Conservation (phyloP, 2,113 vertebrate genomes). For the Campylomormyrus tamandua region DNA sequence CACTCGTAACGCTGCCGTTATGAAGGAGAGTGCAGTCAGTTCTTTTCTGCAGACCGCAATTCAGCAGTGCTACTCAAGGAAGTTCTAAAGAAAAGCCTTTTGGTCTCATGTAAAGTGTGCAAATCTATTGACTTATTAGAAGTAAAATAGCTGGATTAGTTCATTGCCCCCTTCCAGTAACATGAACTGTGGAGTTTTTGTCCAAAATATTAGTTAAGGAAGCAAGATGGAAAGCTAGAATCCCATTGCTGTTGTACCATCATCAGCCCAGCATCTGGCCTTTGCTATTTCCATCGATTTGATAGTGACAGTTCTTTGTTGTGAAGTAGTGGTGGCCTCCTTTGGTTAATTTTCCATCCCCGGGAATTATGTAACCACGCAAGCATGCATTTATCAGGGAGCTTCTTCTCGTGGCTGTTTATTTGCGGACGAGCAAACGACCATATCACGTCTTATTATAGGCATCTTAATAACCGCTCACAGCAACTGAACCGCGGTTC, state of each 20-base stretch:
- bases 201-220: background rate
- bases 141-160: background rate
- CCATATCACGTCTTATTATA: background rate
- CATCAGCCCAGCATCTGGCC: background rate
- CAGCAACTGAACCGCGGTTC: background rate
- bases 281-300: background rate
- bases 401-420: background rate
- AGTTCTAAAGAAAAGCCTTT: background rate
- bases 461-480: background rate
- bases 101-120: background rate
- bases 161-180: background rate
- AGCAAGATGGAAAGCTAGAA: background rate
- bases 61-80: background rate
- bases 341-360: background rate
- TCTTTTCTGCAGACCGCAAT: background rate
- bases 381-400: background rate
- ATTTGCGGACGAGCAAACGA: background rate
- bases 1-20: background rate
- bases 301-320: background rate
- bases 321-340: background rate
- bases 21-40: background rate
- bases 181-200: background rate
- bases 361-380: background rate
- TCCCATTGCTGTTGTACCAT: background rate
- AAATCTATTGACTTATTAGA: background rate